phyloP scores from a whole-genome alignment of 2,797 vertebrate genomes.

The Eutrigla gurnardus region DNA sequence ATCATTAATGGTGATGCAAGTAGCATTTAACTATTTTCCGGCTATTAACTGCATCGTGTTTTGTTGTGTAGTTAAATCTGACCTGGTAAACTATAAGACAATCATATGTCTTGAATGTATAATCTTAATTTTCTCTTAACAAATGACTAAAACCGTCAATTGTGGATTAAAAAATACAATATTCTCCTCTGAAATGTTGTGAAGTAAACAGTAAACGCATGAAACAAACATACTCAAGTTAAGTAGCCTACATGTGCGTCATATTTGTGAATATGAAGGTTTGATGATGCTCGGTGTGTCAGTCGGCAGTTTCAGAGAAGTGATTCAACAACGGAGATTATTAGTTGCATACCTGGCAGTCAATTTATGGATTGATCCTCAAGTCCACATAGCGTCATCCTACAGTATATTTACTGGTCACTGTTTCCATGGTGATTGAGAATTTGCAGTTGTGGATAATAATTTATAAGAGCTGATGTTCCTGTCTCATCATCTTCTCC shows the following conservation, averaged over 20 bases:
- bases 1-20: neutral
- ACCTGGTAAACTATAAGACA: neutral
- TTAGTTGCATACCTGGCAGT: conserved; percentile 32
- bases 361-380: conserved; percentile 57
- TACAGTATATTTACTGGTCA: conserved; percentile 51
- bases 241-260: neutral
- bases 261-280: conserved; percentile 5
- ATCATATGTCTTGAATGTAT: neutral
- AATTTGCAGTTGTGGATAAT: conserved; percentile 54
- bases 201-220: neutral
- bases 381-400: conserved; percentile 42
- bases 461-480: conserved; percentile 47
- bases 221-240: neutral
- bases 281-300: conserved; percentile 14
- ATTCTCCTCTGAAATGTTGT: neutral
- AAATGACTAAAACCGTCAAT: neutral
- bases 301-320: conserved; percentile 16
- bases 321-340: conserved; percentile 31
- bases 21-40: neutral
- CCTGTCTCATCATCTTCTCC: conserved; percentile 29
- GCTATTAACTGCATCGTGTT: neutral
- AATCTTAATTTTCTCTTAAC: neutral
- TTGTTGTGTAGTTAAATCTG: neutral
- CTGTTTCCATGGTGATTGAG: conserved; percentile 70
- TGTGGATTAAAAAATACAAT: neutral